These are phyloP conservation scores for Hesperia comma DNA, from an alignment of 2,888 invertebrate genomes.

Conservation along the genomic window DNA sequence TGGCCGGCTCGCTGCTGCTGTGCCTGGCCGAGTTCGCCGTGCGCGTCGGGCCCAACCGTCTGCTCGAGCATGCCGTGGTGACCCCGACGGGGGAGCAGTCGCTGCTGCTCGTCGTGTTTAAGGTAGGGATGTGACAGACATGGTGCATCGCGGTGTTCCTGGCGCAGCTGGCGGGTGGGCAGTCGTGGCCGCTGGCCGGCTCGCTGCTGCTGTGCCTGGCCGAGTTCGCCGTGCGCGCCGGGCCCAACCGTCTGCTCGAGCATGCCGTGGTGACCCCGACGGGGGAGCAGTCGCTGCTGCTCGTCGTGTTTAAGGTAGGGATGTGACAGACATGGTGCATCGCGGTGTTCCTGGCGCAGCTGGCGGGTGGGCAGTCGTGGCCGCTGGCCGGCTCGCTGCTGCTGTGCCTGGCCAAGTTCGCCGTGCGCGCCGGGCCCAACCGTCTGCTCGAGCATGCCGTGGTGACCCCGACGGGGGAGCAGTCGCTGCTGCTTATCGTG, in stretches of 20 bases:
- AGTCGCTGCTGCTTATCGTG: slow-evolving; percentile 86
- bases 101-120: slow-evolving; percentile 88
- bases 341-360: slow-evolving; percentile 78
- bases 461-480: slow-evolving; percentile 73
- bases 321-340: no score
- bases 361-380: slow-evolving; percentile 79
- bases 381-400: slow-evolving; percentile 91
- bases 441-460: slow-evolving; percentile 77
- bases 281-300: slow-evolving; percentile 77
- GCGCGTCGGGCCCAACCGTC: slow-evolving; percentile 87
- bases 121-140: no score
- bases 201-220: slow-evolving; percentile 94
- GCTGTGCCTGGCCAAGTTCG: slow-evolving; percentile 96
- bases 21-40: slow-evolving; percentile 98
- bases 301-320: slow-evolving; percentile 89
- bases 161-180: slow-evolving; percentile 72
- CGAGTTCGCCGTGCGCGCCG: slow-evolving; percentile 96
- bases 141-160: slow-evolving; percentile 82
- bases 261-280: slow-evolving; percentile 72
- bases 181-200: slow-evolving; percentile 88
- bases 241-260: slow-evolving; percentile 84
- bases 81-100: slow-evolving; percentile 74
- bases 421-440: slow-evolving; percentile 91
- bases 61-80: slow-evolving; percentile 75
- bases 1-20: slow-evolving; percentile 92